These are phyloP conservation scores for Noctua janthe DNA, from an alignment of 2,888 invertebrate species.

Conservation along the genomic window DNA sequence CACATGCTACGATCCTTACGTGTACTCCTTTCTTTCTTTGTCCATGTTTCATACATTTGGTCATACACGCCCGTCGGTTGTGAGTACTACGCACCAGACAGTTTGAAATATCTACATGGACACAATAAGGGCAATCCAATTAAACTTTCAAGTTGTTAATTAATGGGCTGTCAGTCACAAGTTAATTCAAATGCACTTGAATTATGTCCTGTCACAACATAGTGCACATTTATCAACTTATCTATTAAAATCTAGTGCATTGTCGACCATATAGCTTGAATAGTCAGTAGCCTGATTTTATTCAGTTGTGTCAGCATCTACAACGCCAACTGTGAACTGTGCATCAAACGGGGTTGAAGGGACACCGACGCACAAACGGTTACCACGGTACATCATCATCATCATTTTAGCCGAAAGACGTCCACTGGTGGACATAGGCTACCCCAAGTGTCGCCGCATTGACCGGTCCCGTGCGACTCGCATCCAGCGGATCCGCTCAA, in stretches of 20 bases:
- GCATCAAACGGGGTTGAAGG: too few species aligned
- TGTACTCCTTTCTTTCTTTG: background rate
- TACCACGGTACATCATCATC: too few species aligned
- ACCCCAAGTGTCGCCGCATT: too few species aligned
- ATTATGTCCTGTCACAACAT: slow-evolving; percentile 7
- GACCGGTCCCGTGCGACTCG: too few species aligned
- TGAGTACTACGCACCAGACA: background rate
- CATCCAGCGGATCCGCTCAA: too few species aligned
- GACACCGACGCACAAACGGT: too few species aligned
- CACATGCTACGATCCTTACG: background rate
- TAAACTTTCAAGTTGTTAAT: slow-evolving; percentile 9
- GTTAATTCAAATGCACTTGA: slow-evolving; percentile 10
- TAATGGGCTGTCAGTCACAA: slow-evolving; percentile 11
- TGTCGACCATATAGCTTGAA: background rate
- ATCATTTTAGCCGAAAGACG: too few species aligned
- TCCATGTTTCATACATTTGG: background rate
- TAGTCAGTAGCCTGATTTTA: too few species aligned
- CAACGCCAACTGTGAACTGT: too few species aligned
- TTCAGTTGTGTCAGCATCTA: too few species aligned
- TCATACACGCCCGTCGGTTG: background rate
- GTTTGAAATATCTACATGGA: background rate
- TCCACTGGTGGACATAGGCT: too few species aligned
- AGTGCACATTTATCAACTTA: slow-evolving; percentile 13
- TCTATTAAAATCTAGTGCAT: background rate
- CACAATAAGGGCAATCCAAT: slow-evolving; percentile 13